A percentile compares a stretch with the other conserved stretches of the same genome.
Conservation (phyloP, 30 jellyfish, hydroid and myxozoan genomes). For the Haliclystus octoradiatus region DNA sequence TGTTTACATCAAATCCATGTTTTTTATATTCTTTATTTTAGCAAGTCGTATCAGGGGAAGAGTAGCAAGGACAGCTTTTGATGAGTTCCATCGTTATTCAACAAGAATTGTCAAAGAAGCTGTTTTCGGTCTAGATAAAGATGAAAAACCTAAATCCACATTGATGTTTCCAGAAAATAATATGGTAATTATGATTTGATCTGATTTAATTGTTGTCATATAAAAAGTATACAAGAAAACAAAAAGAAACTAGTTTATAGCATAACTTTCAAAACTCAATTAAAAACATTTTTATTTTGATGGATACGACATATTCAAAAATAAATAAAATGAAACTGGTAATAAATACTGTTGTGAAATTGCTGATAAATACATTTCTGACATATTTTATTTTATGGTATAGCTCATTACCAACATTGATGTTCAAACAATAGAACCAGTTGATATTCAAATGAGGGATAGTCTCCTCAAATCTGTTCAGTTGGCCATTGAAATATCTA, state of each 20-base stretch:
- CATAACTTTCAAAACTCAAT: too few species aligned
- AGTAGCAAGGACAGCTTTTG: conserved; percentile 89
- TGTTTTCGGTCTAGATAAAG: conserved; percentile 74
- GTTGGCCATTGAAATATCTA: conserved; percentile 86
- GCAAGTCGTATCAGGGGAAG: conserved; percentile 98
- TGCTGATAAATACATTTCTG: too few species aligned
- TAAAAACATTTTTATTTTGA: too few species aligned
- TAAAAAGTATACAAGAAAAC: too few species aligned
- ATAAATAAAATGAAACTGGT: too few species aligned
- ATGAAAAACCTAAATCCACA: conserved; percentile 28
- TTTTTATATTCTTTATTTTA: conserved; percentile 6
- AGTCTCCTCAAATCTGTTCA: conserved; percentile 85
- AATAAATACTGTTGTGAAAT: too few species aligned
- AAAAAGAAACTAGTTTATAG: too few species aligned
- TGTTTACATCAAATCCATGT: background rate
- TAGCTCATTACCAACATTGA: conserved; percentile 79
- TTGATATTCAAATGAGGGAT: conserved; percentile 91
- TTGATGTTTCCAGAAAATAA: conserved; percentile 59
- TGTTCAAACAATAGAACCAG: conserved; percentile 93
- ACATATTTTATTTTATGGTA: background rate
- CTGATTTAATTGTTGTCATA: background rate
- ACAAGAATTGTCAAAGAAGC: conserved; percentile 86
- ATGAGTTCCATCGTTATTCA: conserved; percentile 93
- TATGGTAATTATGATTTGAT: conserved; percentile 32
- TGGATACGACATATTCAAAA: too few species aligned